These are phyloP conservation scores for Leucoraja ocellata DNA, from an alignment of 2,797 vertebrate species.

Conservation along the genomic window DNA sequence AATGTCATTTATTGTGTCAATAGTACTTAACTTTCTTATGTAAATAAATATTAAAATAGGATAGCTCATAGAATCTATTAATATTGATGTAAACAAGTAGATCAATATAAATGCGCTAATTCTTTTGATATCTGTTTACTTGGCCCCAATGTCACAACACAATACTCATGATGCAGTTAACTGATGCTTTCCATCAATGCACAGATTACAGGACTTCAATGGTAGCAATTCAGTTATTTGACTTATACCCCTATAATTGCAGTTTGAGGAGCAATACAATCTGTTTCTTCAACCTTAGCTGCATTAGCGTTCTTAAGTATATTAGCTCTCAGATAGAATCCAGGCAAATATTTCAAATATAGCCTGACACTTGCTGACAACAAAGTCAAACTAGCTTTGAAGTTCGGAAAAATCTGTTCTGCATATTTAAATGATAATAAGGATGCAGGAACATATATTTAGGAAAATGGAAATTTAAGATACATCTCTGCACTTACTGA, in stretches of 20 bases:
- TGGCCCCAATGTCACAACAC: not conserved
- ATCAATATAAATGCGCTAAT: not conserved
- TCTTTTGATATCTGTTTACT: not conserved
- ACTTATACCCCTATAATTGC: too few species aligned
- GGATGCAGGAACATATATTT: not conserved
- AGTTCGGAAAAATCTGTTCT: not conserved
- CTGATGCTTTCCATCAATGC: not conserved
- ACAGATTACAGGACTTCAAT: not conserved
- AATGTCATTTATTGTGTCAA: not conserved
- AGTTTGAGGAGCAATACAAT: not conserved
- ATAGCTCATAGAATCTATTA: not conserved
- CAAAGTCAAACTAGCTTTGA: not conserved
- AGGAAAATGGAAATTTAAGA: conserved; percentile 14
- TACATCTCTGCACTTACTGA: conserved; percentile 56
- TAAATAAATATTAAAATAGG: not conserved
- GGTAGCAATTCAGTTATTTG: not conserved
- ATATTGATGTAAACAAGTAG: not conserved
- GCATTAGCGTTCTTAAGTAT: not conserved
- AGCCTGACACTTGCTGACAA: not conserved
- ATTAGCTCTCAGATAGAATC: not conserved
- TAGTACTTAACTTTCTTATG: too few species aligned
- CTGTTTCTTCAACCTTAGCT: not conserved
- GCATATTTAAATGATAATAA: not conserved
- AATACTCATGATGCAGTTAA: not conserved
- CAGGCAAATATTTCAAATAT: not conserved